Evolutionary conservation across 2,888 invertebrate genomes (phyloP), one percentile per base, ranked within the genome.

Genomic region (Parnassius mnemosyne): DNA sequence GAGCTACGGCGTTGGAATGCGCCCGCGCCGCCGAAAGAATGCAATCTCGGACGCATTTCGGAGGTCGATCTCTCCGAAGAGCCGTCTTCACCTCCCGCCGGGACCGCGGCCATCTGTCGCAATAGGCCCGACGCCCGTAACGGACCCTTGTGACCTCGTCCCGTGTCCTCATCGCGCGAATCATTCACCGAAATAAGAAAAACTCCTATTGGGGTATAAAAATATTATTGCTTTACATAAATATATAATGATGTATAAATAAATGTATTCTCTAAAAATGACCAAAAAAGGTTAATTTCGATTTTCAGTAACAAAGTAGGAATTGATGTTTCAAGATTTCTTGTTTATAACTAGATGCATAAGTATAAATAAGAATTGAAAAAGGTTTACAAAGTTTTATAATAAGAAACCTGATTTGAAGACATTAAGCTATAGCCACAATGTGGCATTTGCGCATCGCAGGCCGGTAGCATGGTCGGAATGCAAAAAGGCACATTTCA

Each of bases 41-140:
- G 92, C 89, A 90, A 91, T 91, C 91, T 90, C 91, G 90, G 91
- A 87, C 90, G 91, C 90, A 87, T 90, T 91, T 91, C 91, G 91
- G 91, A 89, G 90, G 89, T 89, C 90, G 90, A 89, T 89, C 91
- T 90, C 89, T 89, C 88, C 85, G 80, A 81, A 84, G 88, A 84
- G 84, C 85, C 85, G 82, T 80, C 84, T 80, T 79, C 83, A 81
- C 80, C 79, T 80, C 80, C 81, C 84, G 85, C 86, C 83, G 84
- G 81, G 80, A 77, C 85, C 79, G 79, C 84, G 79, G 84, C 84
- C 90, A 89, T 90, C 90, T 90, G 90, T 87, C 88, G 89, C 90
- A 90, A 89, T 88, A 87, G 64, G 65, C 65, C 68, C 65, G 76
- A 72, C 76, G 74, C 80, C 79, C 72, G 82, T 86, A 86, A 86